These are phyloP conservation scores for Carassius carassius DNA, from an alignment of 2,113 vertebrate species.

Conservation along the genomic window DNA sequence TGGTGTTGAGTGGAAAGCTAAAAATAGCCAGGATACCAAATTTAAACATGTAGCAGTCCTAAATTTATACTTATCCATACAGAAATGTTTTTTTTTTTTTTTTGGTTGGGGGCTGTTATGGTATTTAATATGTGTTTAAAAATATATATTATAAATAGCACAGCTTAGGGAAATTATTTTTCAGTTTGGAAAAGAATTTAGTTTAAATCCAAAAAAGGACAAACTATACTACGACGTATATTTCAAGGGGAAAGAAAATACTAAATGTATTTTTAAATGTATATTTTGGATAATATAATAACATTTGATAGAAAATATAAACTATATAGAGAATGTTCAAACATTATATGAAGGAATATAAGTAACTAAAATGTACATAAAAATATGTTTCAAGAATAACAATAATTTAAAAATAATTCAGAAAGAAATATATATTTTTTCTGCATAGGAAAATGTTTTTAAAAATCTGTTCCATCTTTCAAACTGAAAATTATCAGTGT, in stretches of 20 bases:
- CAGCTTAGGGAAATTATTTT: background rate
- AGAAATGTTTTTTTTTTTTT: background rate
- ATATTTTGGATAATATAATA: background rate
- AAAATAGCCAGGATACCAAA: slow-evolving; percentile 42
- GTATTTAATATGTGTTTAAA: background rate
- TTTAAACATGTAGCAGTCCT: slow-evolving; percentile 11
- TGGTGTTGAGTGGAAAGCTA: slow-evolving; percentile 24
- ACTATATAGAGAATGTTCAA: background rate
- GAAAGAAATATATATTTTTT: background rate
- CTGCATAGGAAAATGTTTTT: background rate
- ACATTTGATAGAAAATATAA: background rate
- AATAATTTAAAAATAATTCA: background rate
- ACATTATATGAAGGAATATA: background rate
- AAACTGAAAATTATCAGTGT: background rate
- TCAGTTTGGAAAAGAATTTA: background rate
- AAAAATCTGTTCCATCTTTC: background rate
- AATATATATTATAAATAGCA: background rate
- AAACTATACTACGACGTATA: background rate
- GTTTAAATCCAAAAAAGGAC: background rate
- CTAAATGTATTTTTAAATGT: background rate
- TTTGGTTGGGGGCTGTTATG: too few species aligned
- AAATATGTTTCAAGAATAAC: background rate
- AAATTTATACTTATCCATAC: background rate
- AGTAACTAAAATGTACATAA: background rate
- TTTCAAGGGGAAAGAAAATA: background rate